These are phyloP conservation scores for Acanthosoma haemorrhoidale DNA, from an alignment of 2,888 invertebrate genomes.

Conservation along the genomic window DNA sequence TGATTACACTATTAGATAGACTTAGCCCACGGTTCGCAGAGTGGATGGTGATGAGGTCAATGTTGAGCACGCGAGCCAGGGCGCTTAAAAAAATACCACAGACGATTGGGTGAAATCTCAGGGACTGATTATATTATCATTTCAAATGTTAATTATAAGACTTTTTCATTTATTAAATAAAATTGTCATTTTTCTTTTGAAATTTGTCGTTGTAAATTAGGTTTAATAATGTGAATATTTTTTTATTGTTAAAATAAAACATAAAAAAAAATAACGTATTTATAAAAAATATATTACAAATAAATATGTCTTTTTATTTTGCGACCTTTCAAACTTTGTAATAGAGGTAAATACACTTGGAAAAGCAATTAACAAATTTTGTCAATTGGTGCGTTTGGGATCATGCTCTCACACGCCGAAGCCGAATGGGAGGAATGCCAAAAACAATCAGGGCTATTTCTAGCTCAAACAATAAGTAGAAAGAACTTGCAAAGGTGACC, in stretches of 20 bases:
- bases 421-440: too few relatives aligned
- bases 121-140: constrained; percentile 18
- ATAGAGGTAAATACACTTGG: too few relatives aligned
- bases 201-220: background rate
- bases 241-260: background rate
- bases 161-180: background rate
- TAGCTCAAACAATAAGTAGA: too few relatives aligned
- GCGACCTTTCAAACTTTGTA: too few relatives aligned
- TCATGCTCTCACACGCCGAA: too few relatives aligned
- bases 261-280: background rate
- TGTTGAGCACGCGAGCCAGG: constrained; percentile 60
- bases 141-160: background rate
- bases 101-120: constrained; percentile 31
- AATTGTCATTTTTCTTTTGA: background rate
- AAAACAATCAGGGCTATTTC: too few relatives aligned
- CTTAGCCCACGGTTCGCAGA: constrained; percentile 54
- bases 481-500: too few relatives aligned
- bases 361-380: too few relatives aligned
- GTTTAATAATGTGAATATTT: background rate
- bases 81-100: constrained; percentile 52
- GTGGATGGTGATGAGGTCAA: constrained; percentile 59
- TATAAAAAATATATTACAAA: background rate
- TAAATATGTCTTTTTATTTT: too few relatives aligned
- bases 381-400: too few relatives aligned
- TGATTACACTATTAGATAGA: constrained; percentile 47